Base-by-base conservation (phyloP, 30 jellyfish, hydroid and myxozoan genomes). In the Aurelia coerulea region DNA sequence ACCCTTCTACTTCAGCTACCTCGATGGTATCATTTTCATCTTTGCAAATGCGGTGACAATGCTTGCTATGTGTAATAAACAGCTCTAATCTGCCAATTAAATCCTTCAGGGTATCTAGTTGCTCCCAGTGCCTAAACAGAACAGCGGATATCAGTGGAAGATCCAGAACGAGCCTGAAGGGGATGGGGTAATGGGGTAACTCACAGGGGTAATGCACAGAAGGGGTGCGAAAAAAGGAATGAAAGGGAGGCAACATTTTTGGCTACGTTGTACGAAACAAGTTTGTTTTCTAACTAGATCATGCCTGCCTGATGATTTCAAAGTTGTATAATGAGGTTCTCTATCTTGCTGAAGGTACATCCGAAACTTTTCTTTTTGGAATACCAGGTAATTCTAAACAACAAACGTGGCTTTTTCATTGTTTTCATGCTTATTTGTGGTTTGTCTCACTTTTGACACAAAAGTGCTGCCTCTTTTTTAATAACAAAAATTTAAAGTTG, bases 81-180 rank as follows among this genome's bases (percentile, higher is more conserved):
- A 64, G 74, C n/a, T 64, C 74, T 64, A 64, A 19, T 64, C 74
- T 64, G 74, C 74, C 74, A 64, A 64, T 64, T 29, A 10, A 19
- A 19, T 64, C 37, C 74, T 64, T 64, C 74, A 19, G n/a, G 37
- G 37, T 14, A 64, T 64, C 37, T 64, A 64, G 74, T 64, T 64
- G 74, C 74, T 64, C 37, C 31, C 74, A 64, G 74, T 64, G 74
- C 74, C 74, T 64, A 64, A 64, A 64, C 32, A 64, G 74, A 64
- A 64, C 32, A 10, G 32, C 74, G 37, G 74, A 64, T 64, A 64
- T 64, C 74, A 64, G 74, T 64, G 74, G 74, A 15, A 19, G 74
- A 64, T 64, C 74, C 74, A 10, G 74, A 15, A 13, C 74, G 74
- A 64, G 32, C 37, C 18, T 13, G 32, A 64, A 64, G 32, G 32